Base-by-base conservation (phyloP, 2,888 invertebrate genomes). In the Zaprionus obscuricornis region DNA sequence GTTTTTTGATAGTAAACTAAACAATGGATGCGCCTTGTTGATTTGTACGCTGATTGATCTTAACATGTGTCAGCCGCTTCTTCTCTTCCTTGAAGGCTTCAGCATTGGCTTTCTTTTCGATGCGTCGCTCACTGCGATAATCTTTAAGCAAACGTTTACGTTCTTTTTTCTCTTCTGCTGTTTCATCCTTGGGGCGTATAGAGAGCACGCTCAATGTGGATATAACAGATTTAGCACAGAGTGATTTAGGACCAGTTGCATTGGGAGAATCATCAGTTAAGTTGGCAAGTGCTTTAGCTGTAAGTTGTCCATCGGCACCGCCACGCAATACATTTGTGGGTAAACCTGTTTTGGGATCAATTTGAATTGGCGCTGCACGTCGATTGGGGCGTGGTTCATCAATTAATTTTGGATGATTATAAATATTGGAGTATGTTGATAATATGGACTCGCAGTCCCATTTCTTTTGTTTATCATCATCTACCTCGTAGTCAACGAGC, bases 391-490 rank as follows among this genome's bases (percentile, higher is more conserved):
- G 93, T 0, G 94, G 93, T 83, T 96, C 96, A 39, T 93, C 92
- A 45, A 98, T 97, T 14, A 97, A 81, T 88, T 95, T 96, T 0
- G 98, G 98, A 91, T 96, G 96, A 91, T 98, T 98, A 89, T 97
- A 97, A 46, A 96, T 91, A 87, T 95, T 98, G 4, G 97, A 97
- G 88, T 96, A 96, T 0, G 96, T 97, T 13, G 96, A 95, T 3
- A 98, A 91, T 72, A 98, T 95, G 51, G 96, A 96, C 91, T 98
- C 96, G 85, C 98, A 98, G 90, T 98, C 98, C 96, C 95, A 97
- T 88, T 93, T 94, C 65, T 93, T 92, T 75, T 92, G 92, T 69
- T 93, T 92, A 0, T 92, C 91, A 46, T 93, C 92, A 18, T 93
- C 92, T 1, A 94, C 93, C 65, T 93, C 91, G 0, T 93, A 90